Evolutionary conservation across 2,888 invertebrate genomes (phyloP).

Genomic region (Hymenopus coronatus): DNA sequence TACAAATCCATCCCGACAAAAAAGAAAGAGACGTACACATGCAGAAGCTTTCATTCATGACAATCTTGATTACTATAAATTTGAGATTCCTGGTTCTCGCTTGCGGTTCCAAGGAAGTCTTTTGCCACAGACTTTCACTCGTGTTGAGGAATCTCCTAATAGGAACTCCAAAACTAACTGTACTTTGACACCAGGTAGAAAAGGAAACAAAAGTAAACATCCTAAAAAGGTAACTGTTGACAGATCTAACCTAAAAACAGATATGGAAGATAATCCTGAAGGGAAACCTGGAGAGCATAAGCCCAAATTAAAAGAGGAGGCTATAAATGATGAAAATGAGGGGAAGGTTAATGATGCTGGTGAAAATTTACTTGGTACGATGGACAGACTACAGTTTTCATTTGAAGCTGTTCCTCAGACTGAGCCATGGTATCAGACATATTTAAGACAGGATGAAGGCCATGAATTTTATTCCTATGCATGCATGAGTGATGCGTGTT

Average conservation of each 20-base stretch:
- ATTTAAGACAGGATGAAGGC: conserved; percentile 71
- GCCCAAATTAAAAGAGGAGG: conserved; percentile 21
- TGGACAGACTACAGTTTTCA: conserved; percentile 65
- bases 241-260: neutral
- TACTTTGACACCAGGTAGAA: neutral
- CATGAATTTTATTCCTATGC: conserved; percentile 50
- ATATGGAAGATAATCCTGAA: neutral
- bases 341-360: neutral
- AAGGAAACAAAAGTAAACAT: neutral
- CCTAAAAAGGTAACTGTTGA: neutral
- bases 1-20: conserved; percentile 24
- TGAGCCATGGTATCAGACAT: conserved; percentile 78
- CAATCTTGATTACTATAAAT: conserved; percentile 59
- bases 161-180: conserved; percentile 28
- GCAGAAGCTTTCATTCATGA: conserved; percentile 58
- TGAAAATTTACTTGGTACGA: conserved; percentile 33
- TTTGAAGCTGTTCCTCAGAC: conserved; percentile 72
- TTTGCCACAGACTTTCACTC: neutral
- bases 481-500: conserved; percentile 46
- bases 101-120: conserved; percentile 46
- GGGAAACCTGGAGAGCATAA: conserved; percentile 47
- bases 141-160: neutral
- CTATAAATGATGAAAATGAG: neutral
- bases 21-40: conserved; percentile 53
- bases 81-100: conserved; percentile 49